phyloP scores from a whole-genome alignment of 2,888 invertebrate genomes.

The Sminthurinus aureus region DNA sequence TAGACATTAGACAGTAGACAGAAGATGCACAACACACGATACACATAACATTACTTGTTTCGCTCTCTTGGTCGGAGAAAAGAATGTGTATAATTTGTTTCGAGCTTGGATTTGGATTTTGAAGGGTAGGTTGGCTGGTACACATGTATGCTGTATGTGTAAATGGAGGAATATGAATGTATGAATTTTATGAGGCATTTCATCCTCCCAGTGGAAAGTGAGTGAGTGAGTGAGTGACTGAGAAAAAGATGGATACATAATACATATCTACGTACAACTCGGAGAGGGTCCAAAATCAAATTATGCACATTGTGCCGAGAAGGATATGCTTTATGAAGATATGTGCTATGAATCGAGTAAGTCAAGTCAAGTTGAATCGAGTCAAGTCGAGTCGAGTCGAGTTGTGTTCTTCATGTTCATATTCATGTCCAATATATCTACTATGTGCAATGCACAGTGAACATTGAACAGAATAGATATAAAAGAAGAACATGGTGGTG shows the following conservation, averaged over 20 bases:
- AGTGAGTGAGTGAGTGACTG: background rate
- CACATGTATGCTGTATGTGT: background rate
- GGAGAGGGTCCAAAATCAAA: conserved; percentile 35
- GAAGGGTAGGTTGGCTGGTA: background rate
- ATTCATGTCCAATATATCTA: too few relatives aligned
- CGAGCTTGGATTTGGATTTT: too few relatives aligned
- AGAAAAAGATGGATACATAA: conserved; percentile 8
- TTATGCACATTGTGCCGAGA: conserved; percentile 33
- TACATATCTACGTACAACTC: conserved; percentile 21
- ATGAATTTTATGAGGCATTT: background rate
- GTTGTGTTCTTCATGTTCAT: background rate
- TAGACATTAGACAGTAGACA: too few relatives aligned
- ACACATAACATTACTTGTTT: too few relatives aligned
- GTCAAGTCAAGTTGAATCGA: background rate
- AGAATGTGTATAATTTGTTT: too few relatives aligned
- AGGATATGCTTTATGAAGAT: conserved; percentile 14
- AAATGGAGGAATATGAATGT: conserved; percentile 18
- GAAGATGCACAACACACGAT: too few relatives aligned
- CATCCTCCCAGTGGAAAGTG: too few relatives aligned
- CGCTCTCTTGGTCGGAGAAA: too few relatives aligned
- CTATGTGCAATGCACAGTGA: background rate
- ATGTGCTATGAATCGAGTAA: background rate
- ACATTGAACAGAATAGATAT: too few relatives aligned
- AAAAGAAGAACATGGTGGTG: background rate
- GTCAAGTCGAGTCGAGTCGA: background rate